Evolutionary conservation across 2,888 invertebrate species (phyloP), one percentile per base, ranked within the genome.

Genomic region (Acleris cristana): DNA sequence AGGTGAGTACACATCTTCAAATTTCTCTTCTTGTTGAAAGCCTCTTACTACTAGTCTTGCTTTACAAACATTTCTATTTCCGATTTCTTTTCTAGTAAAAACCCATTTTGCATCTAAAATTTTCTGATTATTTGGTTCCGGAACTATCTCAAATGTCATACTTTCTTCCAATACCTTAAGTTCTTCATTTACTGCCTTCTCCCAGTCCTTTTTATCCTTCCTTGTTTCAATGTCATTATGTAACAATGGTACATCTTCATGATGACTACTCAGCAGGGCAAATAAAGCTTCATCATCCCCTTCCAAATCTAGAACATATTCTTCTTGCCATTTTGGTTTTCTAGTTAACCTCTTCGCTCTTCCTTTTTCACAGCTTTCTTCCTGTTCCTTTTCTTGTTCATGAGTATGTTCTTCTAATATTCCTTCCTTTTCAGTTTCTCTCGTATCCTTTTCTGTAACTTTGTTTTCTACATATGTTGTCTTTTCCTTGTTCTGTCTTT

Each of bases 61-160:
- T 56, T 72, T 72, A 64, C 7, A 68, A 26, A 71, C 52, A 14
- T 65, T 44, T 30, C 44, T 5, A 10, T 65, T 40, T 63, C 14
- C 66, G 0, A 30, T 30, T 30, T 30, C 26, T 2, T 30, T 30
- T 2, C 7, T 30, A 2, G 7, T 30, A 30, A 69, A 30, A 68
- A 71, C 64, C 70, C 73, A 73, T 66, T 65, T 73, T 14, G 26
- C 48, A 54, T 71, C 70, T 12, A 70, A n/a, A 45, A 63, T 0
- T 19, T 61, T 61, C 8, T 51, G 12, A 51, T 26, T 26, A 1
- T 66, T n/a, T 61, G 69, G 63, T 49, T 21, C 21, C 12, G 44
- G 55, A 21, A 69, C 65, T 14, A 57, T 44, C 58, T 69, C 52
- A 57, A 54, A 71, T n/a, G 71, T 70, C 40, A 70, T 64, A 53